Base-by-base conservation (phyloP, 2,797 vertebrate species). In the Melanotaenia trifasciata region DNA sequence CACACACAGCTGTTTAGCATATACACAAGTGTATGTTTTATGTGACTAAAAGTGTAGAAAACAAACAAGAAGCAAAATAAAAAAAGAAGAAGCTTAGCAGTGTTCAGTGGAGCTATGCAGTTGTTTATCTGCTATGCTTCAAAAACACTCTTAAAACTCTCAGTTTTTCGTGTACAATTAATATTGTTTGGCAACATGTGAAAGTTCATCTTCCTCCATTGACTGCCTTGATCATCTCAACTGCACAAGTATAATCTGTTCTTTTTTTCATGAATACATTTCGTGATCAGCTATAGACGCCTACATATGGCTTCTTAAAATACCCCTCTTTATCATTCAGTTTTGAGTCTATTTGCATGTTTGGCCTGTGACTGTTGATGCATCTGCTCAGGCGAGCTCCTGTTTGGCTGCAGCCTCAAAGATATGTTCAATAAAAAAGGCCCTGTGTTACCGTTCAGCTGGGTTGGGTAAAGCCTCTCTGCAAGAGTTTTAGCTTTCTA, bases 381-480 rank as follows among this genome's bases (percentile, higher is more conserved):
- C 68, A 84, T 86, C 83, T 79, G 81, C 65, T 88, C 66, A 64
- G 69, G 26, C 5, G 20, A 76, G 88, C 50, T 81, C 74, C 78
- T 32, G 28, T 74, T 79, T 72, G 64, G 58, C 65, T 47, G 3
- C 16, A 11, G 56, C 70, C 74, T 81, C 69, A 68, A 56, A 70
- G 67, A 60, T 67, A 24, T 66, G 63, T 57, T 74, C 16, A 47
- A 26, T 78, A 56, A 47, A n/a, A 47, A 47, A 47, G 45, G 9
- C n/a, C n/a, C 22, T 22, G 47, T 50, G n/a, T n/a, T 50, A 3
- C 47, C 10, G 20, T 22, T 22, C 18, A 6, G 45, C n/a, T 47
- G 45, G 45, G 7, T 20, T 30, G 22, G 28, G 3, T 30, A 14
- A 30, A 14, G 12, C 54, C 14, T 56, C 26, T 26, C 26, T 26